Conservation (phyloP, 2,797 vertebrate species). For the Rhadinocentrus ornatus region DNA sequence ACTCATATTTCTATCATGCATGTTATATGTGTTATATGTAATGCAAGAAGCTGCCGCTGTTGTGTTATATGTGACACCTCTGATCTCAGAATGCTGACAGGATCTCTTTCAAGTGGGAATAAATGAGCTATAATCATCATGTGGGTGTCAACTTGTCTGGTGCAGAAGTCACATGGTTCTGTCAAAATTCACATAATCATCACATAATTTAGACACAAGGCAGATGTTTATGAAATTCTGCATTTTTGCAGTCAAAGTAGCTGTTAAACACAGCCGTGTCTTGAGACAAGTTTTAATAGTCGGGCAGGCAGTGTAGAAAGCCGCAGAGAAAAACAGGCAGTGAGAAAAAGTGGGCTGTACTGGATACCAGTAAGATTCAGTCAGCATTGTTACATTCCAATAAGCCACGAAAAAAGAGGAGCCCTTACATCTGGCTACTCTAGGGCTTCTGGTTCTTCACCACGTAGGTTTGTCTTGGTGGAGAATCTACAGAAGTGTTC, state of each 20-base stretch:
- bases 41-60: not conserved
- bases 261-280: no score
- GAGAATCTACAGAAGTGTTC: not conserved
- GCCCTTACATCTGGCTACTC: no score
- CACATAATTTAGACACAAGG: no score
- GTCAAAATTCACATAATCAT: not conserved
- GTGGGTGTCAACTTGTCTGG: not conserved
- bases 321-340: constrained; percentile 1
- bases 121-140: not conserved
- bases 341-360: constrained; percentile 17
- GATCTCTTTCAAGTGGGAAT: not conserved
- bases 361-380: constrained; percentile 45
- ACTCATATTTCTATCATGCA: not conserved
- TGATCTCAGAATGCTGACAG: not conserved
- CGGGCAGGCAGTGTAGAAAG: not conserved
- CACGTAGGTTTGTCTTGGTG: no score
- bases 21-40: not conserved
- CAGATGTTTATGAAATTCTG: no score
- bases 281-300: not conserved
- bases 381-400: constrained; percentile 22
- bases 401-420: constrained; percentile 48
- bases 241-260: not conserved
- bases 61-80: constrained; percentile 6
- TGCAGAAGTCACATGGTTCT: not conserved
- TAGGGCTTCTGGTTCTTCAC: no score